Percentiles rank a stretch among this genome's conserved stretches.
phyloP scores from a whole-genome alignment of 2,797 vertebrate species.

The Morelia viridis region DNA sequence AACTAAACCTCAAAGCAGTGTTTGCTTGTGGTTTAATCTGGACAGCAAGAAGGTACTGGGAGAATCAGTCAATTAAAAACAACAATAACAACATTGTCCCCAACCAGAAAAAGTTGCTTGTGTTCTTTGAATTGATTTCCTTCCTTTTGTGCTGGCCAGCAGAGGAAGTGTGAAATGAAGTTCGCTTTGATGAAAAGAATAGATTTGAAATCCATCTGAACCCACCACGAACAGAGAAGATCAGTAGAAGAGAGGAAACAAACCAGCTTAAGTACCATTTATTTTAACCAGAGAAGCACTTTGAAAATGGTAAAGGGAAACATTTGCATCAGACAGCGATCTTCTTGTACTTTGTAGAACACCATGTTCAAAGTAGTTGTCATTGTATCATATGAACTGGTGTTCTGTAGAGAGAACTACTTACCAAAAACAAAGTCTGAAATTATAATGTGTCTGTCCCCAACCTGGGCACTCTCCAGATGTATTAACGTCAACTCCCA shows the following conservation, averaged over 20 bases:
- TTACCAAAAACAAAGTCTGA: neutral
- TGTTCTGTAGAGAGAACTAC: neutral
- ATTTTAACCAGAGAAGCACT: neutral
- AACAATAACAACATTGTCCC: neutral
- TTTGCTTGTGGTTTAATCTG: conserved; percentile 24
- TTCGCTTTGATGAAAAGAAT: neutral
- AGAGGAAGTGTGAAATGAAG: neutral
- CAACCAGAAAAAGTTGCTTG: neutral
- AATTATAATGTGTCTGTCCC: no score
- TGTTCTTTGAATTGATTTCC: neutral
- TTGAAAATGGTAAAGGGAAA: neutral
- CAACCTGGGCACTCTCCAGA: neutral
- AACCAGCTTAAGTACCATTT: neutral
- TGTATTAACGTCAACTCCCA: neutral
- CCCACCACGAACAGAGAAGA: neutral
- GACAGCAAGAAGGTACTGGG: neutral
- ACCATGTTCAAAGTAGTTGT: neutral
- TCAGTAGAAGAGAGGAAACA: neutral
- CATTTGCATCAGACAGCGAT: neutral
- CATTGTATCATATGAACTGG: neutral
- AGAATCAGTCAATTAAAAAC: neutral
- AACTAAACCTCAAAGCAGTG: conserved; percentile 27
- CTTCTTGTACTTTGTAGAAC: neutral
- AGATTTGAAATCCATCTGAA: neutral
- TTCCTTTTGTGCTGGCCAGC: neutral